Conservation (phyloP, 2,797 vertebrate species). For the Pyrocephalus nanus region DNA sequence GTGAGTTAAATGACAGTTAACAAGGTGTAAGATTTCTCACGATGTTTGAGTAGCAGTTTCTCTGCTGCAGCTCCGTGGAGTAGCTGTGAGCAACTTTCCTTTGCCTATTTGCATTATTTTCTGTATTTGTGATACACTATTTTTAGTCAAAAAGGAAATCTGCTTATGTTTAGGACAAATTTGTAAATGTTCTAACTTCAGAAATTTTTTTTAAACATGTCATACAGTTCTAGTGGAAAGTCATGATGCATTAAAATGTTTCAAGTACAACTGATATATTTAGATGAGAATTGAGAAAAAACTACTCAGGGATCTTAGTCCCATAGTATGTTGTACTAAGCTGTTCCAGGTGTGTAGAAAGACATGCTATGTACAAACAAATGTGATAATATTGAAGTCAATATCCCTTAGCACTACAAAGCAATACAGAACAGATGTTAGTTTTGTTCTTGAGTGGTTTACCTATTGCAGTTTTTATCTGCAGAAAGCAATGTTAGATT, state of each 20-base stretch:
- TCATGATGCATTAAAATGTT: not conserved
- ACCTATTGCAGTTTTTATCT: not conserved
- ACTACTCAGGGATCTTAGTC: not conserved
- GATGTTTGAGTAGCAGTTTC: not conserved
- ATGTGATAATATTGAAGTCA: not conserved
- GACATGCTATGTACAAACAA: not conserved
- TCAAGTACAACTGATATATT: not conserved
- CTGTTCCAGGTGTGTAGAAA: not conserved
- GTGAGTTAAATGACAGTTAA: not conserved
- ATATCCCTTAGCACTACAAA: not conserved
- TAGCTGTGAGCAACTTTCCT: not conserved
- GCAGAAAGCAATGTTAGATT: not conserved
- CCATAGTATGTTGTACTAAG: not conserved
- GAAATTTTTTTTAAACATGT: not conserved
- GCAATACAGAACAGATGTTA: not conserved
- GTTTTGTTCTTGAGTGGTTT: not conserved
- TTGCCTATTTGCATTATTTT: not conserved
- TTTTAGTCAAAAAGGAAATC: not conserved
- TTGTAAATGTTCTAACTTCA: not conserved
- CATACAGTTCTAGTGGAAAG: not conserved
- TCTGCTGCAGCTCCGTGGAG: not conserved
- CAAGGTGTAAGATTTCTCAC: not conserved
- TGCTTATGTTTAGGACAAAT: not conserved
- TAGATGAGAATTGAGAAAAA: not conserved
- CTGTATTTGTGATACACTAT: not conserved